Conservation (phyloP, 2,888 invertebrate genomes). For the Pecten maximus region DNA sequence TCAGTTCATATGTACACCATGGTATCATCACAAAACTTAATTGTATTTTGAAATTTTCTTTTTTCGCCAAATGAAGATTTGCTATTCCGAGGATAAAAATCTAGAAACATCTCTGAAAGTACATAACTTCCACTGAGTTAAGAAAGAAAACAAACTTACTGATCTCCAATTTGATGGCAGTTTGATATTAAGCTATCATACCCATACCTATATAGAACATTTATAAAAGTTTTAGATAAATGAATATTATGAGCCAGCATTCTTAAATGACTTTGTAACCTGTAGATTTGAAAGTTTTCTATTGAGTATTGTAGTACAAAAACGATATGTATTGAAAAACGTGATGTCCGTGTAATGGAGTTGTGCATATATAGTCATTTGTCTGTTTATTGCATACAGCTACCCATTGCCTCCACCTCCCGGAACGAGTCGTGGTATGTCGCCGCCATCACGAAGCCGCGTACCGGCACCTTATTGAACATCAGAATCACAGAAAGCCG, state of each 20-base stretch:
- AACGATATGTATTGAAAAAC: neutral
- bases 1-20: too few species aligned
- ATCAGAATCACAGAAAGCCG: slow-evolving; percentile 37
- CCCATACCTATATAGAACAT: too few species aligned
- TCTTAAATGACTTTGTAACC: neutral
- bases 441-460: slow-evolving; percentile 71
- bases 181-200: too few species aligned
- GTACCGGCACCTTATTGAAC: slow-evolving; percentile 73
- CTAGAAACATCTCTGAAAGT: too few species aligned
- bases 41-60: neutral
- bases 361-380: slow-evolving; percentile 45
- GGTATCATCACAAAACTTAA: too few species aligned
- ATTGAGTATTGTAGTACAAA: too few species aligned
- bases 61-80: neutral
- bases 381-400: slow-evolving; percentile 65
- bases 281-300: neutral
- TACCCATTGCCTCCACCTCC: slow-evolving; percentile 69
- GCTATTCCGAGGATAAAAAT: too few species aligned
- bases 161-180: too few species aligned
- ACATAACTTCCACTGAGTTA: too few species aligned
- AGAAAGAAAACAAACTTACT: too few species aligned
- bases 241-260: neutral
- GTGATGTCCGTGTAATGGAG: neutral
- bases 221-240: too few species aligned
- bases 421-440: slow-evolving; percentile 63